These are phyloP conservation scores for Hyla sarda DNA, from an alignment of 2,113 vertebrate species.

Conservation along the genomic window DNA sequence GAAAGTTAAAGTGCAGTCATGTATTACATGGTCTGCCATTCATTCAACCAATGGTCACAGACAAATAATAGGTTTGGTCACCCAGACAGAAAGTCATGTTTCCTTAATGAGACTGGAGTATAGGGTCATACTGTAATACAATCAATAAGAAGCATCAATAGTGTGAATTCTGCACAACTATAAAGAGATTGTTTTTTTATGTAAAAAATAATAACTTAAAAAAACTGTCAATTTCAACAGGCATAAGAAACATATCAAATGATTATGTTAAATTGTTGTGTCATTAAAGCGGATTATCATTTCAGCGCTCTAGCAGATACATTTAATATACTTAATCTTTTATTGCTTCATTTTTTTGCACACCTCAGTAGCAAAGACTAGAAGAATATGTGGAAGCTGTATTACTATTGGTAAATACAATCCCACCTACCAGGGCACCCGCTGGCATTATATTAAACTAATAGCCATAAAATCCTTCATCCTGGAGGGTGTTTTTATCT, in stretches of 20 bases:
- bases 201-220: neutral
- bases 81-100: too few species aligned
- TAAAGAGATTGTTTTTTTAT: too few species aligned
- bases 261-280: neutral
- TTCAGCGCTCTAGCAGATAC: neutral
- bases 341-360: neutral
- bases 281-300: neutral
- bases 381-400: neutral
- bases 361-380: neutral
- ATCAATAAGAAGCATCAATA: too few species aligned
- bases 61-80: too few species aligned
- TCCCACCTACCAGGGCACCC: neutral
- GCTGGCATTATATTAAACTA: constrained; percentile 13
- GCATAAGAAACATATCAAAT: neutral
- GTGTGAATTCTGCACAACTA: too few species aligned
- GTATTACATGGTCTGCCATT: too few species aligned
- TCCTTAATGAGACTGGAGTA: too few species aligned
- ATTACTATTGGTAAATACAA: neutral
- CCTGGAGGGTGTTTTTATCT: neutral
- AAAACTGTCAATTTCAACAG: neutral
- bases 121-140: too few species aligned
- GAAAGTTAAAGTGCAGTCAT: too few species aligned
- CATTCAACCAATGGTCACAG: too few species aligned
- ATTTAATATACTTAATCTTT: neutral
- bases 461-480: constrained; percentile 7